A percentile compares a stretch with the other conserved stretches of the same genome.
These are phyloP conservation scores for Drosophila sordidapex DNA, from an alignment of 2,888 invertebrate species.

Conservation along the genomic window DNA sequence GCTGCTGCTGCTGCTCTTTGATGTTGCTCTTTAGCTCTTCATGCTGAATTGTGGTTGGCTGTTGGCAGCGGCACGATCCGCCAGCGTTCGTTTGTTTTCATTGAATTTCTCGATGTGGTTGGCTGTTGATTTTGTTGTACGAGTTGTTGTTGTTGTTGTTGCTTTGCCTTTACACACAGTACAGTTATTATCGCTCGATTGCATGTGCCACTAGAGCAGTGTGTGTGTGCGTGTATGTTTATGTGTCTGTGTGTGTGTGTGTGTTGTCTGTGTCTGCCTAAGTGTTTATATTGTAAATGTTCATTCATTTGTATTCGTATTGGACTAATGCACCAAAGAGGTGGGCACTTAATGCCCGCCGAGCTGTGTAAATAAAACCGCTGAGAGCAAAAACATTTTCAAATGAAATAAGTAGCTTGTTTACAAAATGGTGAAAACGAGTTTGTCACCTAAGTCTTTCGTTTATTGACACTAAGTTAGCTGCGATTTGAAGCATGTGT, in stretches of 20 bases:
- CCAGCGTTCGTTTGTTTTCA: slow-evolving; percentile 73
- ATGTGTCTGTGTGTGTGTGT: slow-evolving; percentile 38
- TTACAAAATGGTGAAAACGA: slow-evolving; percentile 65
- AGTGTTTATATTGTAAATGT: slow-evolving; percentile 72
- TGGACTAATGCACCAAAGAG: slow-evolving; percentile 77
- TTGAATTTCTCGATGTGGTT: slow-evolving; percentile 77
- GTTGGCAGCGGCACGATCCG: slow-evolving; percentile 69
- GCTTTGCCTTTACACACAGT: slow-evolving; percentile 72
- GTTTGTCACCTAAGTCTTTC: slow-evolving; percentile 66
- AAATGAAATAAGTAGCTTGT: slow-evolving; percentile 64
- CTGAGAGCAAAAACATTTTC: slow-evolving; percentile 49
- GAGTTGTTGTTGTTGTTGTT: slow-evolving; percentile 45
- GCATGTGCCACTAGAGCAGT: slow-evolving; percentile 40
- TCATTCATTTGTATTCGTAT: slow-evolving; percentile 76
- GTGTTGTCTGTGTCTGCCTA: slow-evolving; percentile 23
- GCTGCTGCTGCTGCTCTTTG: slow-evolving; percentile 34
- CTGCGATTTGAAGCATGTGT: slow-evolving; percentile 11
- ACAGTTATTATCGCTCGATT: slow-evolving; percentile 74
- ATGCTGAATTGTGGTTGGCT: slow-evolving; percentile 74
- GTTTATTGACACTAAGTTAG: slow-evolving; percentile 30
- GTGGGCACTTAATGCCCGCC: slow-evolving; percentile 72
- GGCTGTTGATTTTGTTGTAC: slow-evolving; percentile 65
- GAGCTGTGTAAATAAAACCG: slow-evolving; percentile 74
- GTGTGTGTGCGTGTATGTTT: slow-evolving; percentile 5
- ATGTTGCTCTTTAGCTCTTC: slow-evolving; percentile 44